These are phyloP conservation scores for Rousettus leschenaultii DNA, from an alignment of 2,113 vertebrate genomes.

Conservation along the genomic window DNA sequence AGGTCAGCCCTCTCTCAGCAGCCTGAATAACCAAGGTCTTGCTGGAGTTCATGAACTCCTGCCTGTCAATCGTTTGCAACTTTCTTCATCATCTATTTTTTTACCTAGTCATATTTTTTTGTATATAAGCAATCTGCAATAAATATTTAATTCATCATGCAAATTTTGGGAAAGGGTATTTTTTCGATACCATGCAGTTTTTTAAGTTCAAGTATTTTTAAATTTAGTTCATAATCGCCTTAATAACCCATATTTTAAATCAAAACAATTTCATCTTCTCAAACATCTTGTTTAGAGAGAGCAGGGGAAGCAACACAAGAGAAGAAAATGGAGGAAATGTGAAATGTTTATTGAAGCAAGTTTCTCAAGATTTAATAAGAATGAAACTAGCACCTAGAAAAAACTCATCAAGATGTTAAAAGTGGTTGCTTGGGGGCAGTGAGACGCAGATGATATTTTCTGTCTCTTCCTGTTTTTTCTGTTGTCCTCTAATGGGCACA, in stretches of 20 bases:
- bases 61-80: not conserved
- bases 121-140: not conserved
- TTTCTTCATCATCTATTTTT: not conserved
- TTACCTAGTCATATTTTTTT: not conserved
- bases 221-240: not conserved
- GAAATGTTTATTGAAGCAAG: not conserved
- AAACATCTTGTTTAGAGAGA: not conserved
- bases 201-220: not conserved
- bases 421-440: not conserved
- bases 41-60: not conserved
- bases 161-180: not conserved
- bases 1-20: not conserved
- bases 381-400: not conserved
- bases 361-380: not conserved
- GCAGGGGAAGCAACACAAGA: not conserved
- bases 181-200: not conserved
- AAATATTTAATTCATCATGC: not conserved
- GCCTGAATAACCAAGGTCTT: not conserved
- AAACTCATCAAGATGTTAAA: not conserved
- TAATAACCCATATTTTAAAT: not conserved
- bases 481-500: not conserved
- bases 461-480: conserved; percentile 5
- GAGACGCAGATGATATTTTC: not conserved
- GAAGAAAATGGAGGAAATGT: not conserved
- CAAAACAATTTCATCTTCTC: not conserved